These are phyloP conservation scores for Pteruthius melanotis DNA, from an alignment of 2,113 vertebrate genomes.

Conservation along the genomic window DNA sequence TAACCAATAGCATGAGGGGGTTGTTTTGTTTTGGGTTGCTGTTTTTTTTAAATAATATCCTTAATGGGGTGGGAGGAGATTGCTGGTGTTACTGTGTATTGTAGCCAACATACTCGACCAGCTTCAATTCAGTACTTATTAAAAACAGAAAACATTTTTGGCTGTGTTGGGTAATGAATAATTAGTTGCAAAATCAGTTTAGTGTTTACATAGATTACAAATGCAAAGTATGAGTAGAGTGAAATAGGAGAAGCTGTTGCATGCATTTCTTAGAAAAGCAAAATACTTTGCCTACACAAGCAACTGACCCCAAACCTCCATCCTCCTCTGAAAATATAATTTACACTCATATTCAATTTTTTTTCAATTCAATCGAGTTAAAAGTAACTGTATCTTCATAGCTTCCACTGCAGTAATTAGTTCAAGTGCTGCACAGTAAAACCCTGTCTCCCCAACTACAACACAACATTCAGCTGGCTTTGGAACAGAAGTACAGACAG, in stretches of 20 bases:
- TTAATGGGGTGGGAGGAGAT: neutral
- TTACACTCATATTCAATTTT: neutral
- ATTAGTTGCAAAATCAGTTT: neutral
- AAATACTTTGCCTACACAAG: neutral
- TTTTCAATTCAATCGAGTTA: neutral
- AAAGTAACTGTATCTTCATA: neutral
- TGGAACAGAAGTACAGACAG: accelerated
- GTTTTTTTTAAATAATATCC: neutral
- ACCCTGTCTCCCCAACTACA: neutral
- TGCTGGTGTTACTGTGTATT: neutral
- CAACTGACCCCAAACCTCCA: neutral
- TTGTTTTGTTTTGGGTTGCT: neutral
- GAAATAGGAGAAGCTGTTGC: neutral
- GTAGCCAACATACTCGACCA: neutral
- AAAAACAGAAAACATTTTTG: neutral
- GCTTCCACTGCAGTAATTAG: neutral
- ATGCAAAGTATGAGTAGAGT: neutral
- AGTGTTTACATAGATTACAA: neutral
- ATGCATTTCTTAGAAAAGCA: neutral
- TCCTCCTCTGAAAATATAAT: neutral
- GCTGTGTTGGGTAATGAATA: neutral
- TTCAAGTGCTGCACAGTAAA: neutral
- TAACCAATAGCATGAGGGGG: neutral
- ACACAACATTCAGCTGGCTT: neutral
- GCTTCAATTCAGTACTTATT: neutral